Conservation (phyloP, 2,888 invertebrate genomes). For the Bimastos eiseni region DNA sequence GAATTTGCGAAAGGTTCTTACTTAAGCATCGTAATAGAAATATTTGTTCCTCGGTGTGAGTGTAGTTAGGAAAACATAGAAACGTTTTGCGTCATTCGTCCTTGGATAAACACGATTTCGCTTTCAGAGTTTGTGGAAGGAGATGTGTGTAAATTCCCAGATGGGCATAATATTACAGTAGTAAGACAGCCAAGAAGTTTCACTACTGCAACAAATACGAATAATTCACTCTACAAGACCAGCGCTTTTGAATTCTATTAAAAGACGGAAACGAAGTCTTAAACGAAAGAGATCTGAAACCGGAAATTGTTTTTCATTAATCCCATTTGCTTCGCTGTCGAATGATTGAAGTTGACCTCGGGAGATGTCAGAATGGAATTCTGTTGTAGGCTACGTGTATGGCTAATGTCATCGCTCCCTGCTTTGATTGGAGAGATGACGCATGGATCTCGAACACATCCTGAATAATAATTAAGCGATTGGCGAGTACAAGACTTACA, state of each 20-base stretch:
- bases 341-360: background rate
- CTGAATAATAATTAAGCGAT: no score
- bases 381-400: background rate
- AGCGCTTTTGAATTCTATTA: no score
- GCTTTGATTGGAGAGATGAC: background rate
- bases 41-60: background rate
- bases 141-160: background rate
- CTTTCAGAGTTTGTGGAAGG: background rate
- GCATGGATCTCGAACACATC: no score
- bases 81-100: background rate
- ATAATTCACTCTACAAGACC: no score
- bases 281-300: background rate
- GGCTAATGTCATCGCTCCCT: background rate
- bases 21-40: no score
- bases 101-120: background rate
- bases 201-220: no score
- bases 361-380: background rate
- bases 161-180: background rate
- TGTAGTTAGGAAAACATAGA: background rate
- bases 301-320: background rate
- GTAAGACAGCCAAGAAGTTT: no score
- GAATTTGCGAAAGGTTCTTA: background rate
- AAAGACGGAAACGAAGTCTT: background rate
- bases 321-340: no score
- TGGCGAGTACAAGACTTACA: background rate